Evolutionary conservation across 92 coral and sea anemone species (phyloP).

Genomic region (Chrysogorgia sp.): DNA sequence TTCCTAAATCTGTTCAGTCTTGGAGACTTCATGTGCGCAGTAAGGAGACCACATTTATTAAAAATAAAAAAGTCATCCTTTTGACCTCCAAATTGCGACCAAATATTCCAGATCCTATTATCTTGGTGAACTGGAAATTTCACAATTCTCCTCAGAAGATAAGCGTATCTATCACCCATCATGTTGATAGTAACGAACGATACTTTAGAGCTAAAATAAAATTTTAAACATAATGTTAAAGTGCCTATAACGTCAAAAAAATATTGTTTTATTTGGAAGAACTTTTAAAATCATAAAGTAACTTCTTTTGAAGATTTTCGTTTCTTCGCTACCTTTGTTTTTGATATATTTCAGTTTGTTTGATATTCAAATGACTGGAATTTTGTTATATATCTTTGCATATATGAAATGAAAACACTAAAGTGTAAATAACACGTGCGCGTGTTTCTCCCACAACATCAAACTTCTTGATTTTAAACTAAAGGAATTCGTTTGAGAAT

Average conservation of each 20-base stretch:
- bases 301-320: too few species aligned
- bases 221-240: not conserved
- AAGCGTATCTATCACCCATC: constrained; percentile 32
- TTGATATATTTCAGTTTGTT: too few species aligned
- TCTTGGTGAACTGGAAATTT: constrained; percentile 76
- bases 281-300: too few species aligned
- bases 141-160: constrained; percentile 45
- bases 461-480: too few species aligned
- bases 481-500: too few species aligned
- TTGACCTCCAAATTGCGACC: constrained; percentile 40
- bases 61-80: constrained; percentile 77
- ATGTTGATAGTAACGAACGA: constrained; percentile 77
- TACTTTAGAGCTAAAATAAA: constrained; percentile 7
- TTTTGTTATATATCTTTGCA: not conserved
- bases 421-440: too few species aligned
- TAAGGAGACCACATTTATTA: constrained; percentile 75
- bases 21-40: constrained; percentile 66
- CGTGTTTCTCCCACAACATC: too few species aligned
- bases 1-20: not conserved
- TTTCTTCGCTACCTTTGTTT: too few species aligned
- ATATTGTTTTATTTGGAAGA: too few species aligned
- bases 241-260: not conserved
- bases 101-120: constrained; percentile 12
- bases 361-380: not conserved
- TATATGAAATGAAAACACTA: too few species aligned